Conservation (phyloP, 2,888 invertebrate genomes). For the Lepetodrilus schrolli region DNA sequence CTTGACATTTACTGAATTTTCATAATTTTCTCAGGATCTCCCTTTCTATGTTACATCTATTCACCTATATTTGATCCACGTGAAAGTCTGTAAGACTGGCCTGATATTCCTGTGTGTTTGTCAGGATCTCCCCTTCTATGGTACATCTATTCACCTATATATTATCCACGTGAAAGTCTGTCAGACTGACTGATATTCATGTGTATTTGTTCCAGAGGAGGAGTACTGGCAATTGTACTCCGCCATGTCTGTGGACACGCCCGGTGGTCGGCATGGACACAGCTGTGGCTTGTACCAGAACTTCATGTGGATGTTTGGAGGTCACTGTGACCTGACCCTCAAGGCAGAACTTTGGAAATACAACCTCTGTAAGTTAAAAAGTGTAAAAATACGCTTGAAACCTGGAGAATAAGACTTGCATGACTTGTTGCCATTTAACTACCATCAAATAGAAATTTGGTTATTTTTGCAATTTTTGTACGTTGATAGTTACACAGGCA, state of each 20-base stretch:
- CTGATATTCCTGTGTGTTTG: too few species aligned
- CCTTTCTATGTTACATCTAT: too few species aligned
- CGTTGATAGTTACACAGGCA: too few species aligned
- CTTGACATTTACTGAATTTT: too few species aligned
- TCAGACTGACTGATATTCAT: too few species aligned
- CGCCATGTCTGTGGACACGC: slow-evolving; percentile 75
- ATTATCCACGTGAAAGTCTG: too few species aligned
- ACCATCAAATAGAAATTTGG: background rate
- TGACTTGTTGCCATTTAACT: background rate
- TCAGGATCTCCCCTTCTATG: too few species aligned
- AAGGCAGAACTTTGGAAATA: slow-evolving; percentile 87
- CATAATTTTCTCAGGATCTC: too few species aligned
- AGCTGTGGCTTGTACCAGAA: slow-evolving; percentile 86
- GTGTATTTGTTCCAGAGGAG: slow-evolving; percentile 80
- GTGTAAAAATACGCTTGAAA: background rate
- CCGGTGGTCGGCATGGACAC: slow-evolving; percentile 88
- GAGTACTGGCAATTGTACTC: slow-evolving; percentile 84
- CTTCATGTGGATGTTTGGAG: slow-evolving; percentile 90
- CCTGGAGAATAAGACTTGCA: background rate
- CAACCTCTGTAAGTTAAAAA: slow-evolving; percentile 81
- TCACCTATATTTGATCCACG: too few species aligned
- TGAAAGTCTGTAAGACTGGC: too few species aligned
- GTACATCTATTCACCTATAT: too few species aligned
- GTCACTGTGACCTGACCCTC: slow-evolving; percentile 88
- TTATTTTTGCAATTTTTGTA: background rate